phyloP scores from a whole-genome alignment of 2,113 vertebrate species.

The Etheostoma spectabile region DNA sequence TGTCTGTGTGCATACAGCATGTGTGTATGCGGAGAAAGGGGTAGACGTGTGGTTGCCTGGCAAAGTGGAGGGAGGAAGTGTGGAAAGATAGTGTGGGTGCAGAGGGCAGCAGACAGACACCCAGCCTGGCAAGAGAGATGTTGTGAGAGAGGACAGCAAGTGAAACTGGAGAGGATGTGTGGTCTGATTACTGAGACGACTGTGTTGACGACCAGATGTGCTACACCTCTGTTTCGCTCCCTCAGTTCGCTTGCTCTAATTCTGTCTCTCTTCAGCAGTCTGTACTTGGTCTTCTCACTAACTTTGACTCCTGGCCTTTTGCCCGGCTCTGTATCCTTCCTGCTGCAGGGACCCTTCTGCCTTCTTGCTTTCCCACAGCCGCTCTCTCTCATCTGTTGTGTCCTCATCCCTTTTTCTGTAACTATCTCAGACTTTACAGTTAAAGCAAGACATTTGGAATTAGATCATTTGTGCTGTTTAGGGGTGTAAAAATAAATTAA shows the following conservation, averaged over 20 bases:
- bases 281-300: slow-evolving; percentile 36
- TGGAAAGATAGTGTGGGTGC: slow-evolving; percentile 63
- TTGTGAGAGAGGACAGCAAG: slow-evolving; percentile 33
- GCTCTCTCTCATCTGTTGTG: slow-evolving; percentile 52
- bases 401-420: slow-evolving; percentile 29
- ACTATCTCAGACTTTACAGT: slow-evolving; percentile 19
- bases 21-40: slow-evolving; percentile 14
- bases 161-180: slow-evolving; percentile 71
- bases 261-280: slow-evolving; percentile 46
- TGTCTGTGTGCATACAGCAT: slow-evolving; percentile 14
- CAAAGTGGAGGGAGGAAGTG: slow-evolving; percentile 60
- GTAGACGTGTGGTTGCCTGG: slow-evolving; percentile 12
- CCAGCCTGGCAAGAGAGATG: slow-evolving; percentile 46
- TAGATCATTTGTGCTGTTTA: neutral
- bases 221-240: slow-evolving; percentile 38
- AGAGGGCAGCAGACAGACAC: slow-evolving; percentile 79
- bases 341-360: slow-evolving; percentile 45
- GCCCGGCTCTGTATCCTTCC: slow-evolving; percentile 52
- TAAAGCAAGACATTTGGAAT: neutral
- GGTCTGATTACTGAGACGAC: slow-evolving; percentile 65
- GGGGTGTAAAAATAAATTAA: neutral
- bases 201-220: slow-evolving; percentile 67
- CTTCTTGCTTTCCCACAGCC: slow-evolving; percentile 76
- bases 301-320: slow-evolving; percentile 49
- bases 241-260: slow-evolving; percentile 47